phyloP scores from a whole-genome alignment of 2,888 invertebrate species.

The Anoncus sp. region DNA sequence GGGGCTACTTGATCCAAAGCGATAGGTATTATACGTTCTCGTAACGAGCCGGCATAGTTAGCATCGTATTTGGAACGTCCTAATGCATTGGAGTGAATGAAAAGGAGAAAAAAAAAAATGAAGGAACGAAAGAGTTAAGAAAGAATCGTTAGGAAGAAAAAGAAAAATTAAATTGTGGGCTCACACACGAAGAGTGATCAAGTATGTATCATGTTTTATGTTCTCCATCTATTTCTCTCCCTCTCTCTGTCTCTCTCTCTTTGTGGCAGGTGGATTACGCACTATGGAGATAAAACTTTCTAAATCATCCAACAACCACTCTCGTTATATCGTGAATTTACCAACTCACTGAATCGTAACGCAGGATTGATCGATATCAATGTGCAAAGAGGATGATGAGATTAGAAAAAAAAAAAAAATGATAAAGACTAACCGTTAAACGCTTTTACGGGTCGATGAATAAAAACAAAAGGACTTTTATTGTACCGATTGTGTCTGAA shows the following conservation, averaged over 20 bases:
- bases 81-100: slow-evolving; percentile 51
- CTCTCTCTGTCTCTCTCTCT: slow-evolving; percentile 1
- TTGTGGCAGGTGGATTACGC: slow-evolving; percentile 36
- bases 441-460: not conserved
- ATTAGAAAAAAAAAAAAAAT: not conserved
- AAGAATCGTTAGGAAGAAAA: slow-evolving; percentile 8
- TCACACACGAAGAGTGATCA: slow-evolving; percentile 8
- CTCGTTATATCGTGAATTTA: slow-evolving; percentile 4
- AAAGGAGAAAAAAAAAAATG: slow-evolving; percentile 16
- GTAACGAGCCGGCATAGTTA: slow-evolving; percentile 67
- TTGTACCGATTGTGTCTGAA: slow-evolving; percentile 11
- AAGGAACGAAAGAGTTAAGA: slow-evolving; percentile 12
- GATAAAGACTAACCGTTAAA: not conserved
- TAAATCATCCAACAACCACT: slow-evolving; percentile 36
- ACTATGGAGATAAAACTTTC: slow-evolving; percentile 44
- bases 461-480: slow-evolving; percentile 22
- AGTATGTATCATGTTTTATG: slow-evolving; percentile 17
- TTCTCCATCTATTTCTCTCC: slow-evolving; percentile 11
- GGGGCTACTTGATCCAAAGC: slow-evolving; percentile 64
- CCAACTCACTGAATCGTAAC: slow-evolving; percentile 24
- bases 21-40: slow-evolving; percentile 59
- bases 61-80: slow-evolving; percentile 66
- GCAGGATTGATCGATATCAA: slow-evolving; percentile 11
- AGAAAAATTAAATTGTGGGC: slow-evolving; percentile 6
- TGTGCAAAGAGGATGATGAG: not conserved